phyloP scores from a whole-genome alignment of 2,113 vertebrate species.

The Hassar affinis region DNA sequence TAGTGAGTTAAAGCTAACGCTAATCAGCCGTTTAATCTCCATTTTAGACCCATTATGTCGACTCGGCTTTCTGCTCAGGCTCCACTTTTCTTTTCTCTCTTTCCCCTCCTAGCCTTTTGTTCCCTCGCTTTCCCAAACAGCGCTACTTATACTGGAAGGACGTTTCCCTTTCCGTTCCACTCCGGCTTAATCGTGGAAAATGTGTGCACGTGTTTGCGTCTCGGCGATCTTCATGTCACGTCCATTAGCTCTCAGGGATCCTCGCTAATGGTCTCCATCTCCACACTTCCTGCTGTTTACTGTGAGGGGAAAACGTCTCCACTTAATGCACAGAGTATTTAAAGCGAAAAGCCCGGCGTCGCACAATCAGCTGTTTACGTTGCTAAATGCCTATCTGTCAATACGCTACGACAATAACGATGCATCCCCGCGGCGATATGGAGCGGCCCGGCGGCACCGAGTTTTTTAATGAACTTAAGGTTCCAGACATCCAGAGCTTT shows the following conservation, averaged over 20 bases:
- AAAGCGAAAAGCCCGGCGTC: constrained; percentile 35
- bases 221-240: neutral
- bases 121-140: neutral
- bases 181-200: neutral
- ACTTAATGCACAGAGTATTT: constrained; percentile 51
- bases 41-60: neutral
- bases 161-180: neutral
- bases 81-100: neutral
- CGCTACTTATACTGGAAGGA: neutral
- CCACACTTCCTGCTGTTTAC: constrained; percentile 35
- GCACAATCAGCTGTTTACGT: constrained; percentile 43
- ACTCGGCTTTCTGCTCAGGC: neutral
- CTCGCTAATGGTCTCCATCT: constrained; percentile 37
- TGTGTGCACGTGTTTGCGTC: neutral
- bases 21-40: neutral
- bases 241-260: constrained; percentile 48
- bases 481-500: neutral
- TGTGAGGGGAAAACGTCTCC: constrained; percentile 2
- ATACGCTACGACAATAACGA: constrained; percentile 24
- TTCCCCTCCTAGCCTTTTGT: neutral
- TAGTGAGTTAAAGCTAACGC: neutral
- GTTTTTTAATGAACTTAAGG: neutral
- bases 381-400: constrained; percentile 28
- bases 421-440: neutral
- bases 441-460: neutral